Conservation (phyloP, 2,113 vertebrate genomes). For the Machaerirhynchus nigripectus region DNA sequence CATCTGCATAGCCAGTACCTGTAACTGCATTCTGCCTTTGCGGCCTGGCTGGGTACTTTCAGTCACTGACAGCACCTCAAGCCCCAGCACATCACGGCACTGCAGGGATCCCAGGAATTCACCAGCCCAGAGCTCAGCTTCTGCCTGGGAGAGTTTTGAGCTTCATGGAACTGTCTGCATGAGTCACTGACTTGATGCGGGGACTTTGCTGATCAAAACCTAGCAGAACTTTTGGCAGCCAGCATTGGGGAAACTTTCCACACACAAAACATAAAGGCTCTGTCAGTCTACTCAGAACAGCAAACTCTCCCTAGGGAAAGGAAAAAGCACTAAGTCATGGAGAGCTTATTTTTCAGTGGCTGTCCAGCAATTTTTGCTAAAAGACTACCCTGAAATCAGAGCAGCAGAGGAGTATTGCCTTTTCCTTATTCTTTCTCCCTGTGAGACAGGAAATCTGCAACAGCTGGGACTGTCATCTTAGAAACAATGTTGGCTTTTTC, state of each 20-base stretch:
- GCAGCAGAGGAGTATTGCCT: not conserved
- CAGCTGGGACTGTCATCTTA: not conserved
- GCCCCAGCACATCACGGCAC: accelerated
- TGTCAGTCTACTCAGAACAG: not conserved
- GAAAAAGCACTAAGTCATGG: not conserved
- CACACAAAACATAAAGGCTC: not conserved
- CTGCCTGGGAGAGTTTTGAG: not conserved
- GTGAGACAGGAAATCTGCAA: not conserved
- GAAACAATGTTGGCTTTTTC: not conserved
- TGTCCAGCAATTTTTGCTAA: not conserved
- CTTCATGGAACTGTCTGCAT: not conserved
- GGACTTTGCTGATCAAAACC: not conserved
- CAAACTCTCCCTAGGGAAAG: not conserved
- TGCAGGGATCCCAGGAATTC: not conserved
- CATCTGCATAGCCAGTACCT: not conserved
- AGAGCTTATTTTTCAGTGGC: not conserved
- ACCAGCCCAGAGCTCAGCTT: not conserved
- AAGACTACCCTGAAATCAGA: not conserved
- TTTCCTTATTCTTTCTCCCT: not conserved
- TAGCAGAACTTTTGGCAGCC: not conserved
- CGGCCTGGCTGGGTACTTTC: not conserved
- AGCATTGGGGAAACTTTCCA: not conserved
- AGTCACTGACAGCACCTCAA: not conserved
- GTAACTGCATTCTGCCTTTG: not conserved
- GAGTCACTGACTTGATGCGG: not conserved